A percentile compares a stretch with the other conserved stretches of the same genome.
These are phyloP conservation scores for Tursiops truncatus DNA, from an alignment of 2,113 vertebrate genomes.

Conservation along the genomic window DNA sequence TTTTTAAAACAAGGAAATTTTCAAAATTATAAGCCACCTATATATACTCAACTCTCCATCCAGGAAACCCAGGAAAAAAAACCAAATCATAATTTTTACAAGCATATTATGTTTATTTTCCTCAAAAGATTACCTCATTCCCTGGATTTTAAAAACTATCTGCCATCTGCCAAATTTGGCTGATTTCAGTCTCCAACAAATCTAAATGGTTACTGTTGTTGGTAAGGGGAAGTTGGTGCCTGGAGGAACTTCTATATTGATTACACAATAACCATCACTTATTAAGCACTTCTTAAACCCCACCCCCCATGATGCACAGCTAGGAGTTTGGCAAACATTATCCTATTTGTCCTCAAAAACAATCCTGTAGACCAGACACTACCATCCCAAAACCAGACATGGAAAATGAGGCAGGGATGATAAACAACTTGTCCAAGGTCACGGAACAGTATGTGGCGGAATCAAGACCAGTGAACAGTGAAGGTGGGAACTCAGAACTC, in stretches of 20 bases:
- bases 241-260: neutral
- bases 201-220: neutral
- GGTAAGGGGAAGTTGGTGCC: neutral
- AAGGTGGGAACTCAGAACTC: neutral
- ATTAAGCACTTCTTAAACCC: neutral
- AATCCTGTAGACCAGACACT: neutral
- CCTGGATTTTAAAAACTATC: conserved; percentile 38
- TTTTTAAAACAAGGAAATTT: conserved; percentile 25
- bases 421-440: neutral
- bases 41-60: neutral
- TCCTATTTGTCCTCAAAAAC: conserved; percentile 12
- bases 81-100: neutral
- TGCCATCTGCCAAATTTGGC: neutral
- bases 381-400: neutral
- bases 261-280: neutral
- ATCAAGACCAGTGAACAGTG: neutral
- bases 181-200: neutral
- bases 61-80: neutral
- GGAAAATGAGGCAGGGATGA: neutral
- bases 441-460: neutral
- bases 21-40: neutral
- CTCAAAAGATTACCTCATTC: conserved; percentile 13
- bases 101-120: conserved; percentile 27
- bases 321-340: neutral
- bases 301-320: neutral